These are phyloP conservation scores for Loriculus beryllinus DNA, from an alignment of 2,797 vertebrate species.

Conservation along the genomic window DNA sequence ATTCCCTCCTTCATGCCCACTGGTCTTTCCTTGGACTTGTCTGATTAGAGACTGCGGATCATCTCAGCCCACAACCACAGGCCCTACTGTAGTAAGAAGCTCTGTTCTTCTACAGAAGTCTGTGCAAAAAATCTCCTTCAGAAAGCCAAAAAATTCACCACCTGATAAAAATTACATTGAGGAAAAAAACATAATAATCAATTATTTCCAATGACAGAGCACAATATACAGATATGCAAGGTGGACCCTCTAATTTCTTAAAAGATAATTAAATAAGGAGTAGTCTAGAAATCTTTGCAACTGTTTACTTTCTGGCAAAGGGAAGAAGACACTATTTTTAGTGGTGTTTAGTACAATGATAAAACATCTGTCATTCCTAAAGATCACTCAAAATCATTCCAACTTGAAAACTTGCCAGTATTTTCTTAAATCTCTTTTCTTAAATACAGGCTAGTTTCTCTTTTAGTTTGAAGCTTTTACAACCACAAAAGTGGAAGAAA, in stretches of 20 bases:
- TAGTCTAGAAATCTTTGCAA: neutral
- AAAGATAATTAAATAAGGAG: neutral
- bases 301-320: neutral
- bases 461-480: neutral
- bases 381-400: neutral
- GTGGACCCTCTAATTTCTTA: neutral
- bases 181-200: neutral
- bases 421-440: neutral
- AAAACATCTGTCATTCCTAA: neutral
- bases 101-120: neutral
- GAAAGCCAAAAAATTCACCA: neutral
- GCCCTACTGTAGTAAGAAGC: neutral
- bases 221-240: neutral
- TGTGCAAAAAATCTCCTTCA: neutral
- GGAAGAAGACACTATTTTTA: neutral
- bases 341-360: neutral
- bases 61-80: neutral
- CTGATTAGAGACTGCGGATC: neutral
- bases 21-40: neutral
- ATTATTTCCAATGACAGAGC: neutral
- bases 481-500: neutral
- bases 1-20: neutral
- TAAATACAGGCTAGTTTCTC: neutral
- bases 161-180: neutral
- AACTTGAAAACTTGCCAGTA: neutral